Evolutionary conservation across 2,888 invertebrate genomes (phyloP).

Genomic region (Lysandra bellargus): DNA sequence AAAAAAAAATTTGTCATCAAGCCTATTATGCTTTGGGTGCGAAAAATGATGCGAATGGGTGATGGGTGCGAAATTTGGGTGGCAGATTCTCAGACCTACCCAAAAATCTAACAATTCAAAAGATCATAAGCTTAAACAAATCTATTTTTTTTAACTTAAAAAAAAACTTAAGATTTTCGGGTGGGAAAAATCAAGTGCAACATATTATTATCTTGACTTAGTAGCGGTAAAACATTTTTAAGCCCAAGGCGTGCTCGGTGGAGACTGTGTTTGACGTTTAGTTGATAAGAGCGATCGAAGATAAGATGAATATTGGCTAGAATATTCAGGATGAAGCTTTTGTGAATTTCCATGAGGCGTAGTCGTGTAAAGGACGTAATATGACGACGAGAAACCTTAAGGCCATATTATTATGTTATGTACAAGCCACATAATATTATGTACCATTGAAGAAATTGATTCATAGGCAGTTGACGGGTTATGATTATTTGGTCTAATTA

Average conservation of each 20-base stretch:
- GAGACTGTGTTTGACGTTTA: constrained; percentile 28
- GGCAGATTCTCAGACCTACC: too few species aligned
- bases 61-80: too few species aligned
- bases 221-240: constrained; percentile 7
- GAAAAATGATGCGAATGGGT: too few species aligned
- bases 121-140: too few species aligned
- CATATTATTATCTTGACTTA: neutral
- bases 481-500: too few species aligned
- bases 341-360: neutral
- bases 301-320: constrained; percentile 24
- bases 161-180: too few species aligned
- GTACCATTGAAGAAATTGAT: too few species aligned
- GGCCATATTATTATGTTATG: neutral
- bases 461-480: too few species aligned
- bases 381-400: neutral
- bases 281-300: constrained; percentile 29
- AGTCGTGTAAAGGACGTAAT: neutral
- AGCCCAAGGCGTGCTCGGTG: constrained; percentile 5
- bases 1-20: too few species aligned
- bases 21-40: too few species aligned
- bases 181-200: neutral
- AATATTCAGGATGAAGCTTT: constrained; percentile 25
- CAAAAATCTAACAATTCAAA: too few species aligned
- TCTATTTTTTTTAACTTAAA: too few species aligned
- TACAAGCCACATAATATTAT: neutral